Percentiles rank a stretch among this genome's conserved stretches.
Conservation (phyloP, 2,797 vertebrate genomes). For the Pangasius macronema region DNA sequence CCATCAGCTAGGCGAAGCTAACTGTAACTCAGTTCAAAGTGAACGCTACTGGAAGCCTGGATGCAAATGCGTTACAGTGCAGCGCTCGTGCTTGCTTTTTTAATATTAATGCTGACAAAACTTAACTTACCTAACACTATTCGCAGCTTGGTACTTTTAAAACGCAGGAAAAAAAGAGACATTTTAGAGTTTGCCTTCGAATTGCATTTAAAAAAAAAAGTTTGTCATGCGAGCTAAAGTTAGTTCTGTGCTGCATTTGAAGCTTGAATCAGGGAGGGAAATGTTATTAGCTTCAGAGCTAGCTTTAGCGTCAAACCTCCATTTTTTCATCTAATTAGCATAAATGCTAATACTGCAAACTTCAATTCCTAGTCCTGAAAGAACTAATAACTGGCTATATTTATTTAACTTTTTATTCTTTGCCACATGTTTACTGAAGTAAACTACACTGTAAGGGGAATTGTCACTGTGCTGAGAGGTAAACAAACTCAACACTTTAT, state of each 20-base stretch:
- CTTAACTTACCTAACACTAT: background rate
- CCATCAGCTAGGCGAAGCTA: conserved; percentile 39
- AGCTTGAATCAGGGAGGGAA: background rate
- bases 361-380: background rate
- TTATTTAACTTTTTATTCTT: background rate
- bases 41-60: background rate
- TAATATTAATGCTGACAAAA: background rate
- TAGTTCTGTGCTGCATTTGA: background rate
- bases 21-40: conserved; percentile 44
- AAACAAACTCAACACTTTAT: background rate
- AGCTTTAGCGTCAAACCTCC: background rate
- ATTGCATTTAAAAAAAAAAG: background rate
- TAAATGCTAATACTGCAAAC: conserved; percentile 2
- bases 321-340: conserved; percentile 15
- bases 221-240: background rate
- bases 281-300: conserved; percentile 26
- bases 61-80: background rate
- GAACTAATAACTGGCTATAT: background rate
- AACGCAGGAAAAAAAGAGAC: background rate
- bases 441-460: background rate
- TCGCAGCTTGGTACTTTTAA: background rate
- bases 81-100: background rate
- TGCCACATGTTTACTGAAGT: background rate
- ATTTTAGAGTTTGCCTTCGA: background rate
- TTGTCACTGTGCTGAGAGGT: background rate